Conservation (phyloP, 2,113 vertebrate genomes). For the Lonchura striata region DNA sequence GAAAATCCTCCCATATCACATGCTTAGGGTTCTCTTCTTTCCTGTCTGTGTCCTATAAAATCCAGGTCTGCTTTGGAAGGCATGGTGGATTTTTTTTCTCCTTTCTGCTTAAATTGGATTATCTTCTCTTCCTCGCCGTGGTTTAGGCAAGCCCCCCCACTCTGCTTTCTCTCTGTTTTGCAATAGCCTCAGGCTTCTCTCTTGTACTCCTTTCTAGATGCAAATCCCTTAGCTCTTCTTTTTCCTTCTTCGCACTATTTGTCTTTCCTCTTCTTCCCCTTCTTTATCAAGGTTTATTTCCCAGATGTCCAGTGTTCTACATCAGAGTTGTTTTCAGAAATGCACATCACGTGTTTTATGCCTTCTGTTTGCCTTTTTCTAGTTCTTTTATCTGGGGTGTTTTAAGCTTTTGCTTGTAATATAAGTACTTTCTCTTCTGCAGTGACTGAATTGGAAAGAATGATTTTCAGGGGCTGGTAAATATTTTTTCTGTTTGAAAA, state of each 20-base stretch:
- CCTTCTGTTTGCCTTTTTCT: background rate
- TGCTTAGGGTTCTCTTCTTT: background rate
- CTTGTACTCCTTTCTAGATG: background rate
- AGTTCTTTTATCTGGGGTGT: background rate
- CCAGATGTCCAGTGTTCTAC: background rate
- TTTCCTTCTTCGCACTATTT: background rate
- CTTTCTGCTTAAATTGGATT: background rate
- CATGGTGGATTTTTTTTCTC: background rate
- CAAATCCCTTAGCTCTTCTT: background rate
- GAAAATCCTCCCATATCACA: background rate
- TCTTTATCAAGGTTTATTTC: slow-evolving; percentile 21
- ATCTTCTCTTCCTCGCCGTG: background rate
- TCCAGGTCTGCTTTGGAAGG: background rate
- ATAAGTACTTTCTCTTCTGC: background rate
- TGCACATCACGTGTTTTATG: background rate
- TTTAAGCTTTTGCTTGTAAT: background rate
- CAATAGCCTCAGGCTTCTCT: background rate
- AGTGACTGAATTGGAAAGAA: background rate
- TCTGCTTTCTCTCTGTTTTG: background rate
- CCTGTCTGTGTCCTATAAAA: background rate
- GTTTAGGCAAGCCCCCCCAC: background rate
- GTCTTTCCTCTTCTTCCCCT: background rate
- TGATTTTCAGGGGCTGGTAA: background rate
- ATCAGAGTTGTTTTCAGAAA: background rate
- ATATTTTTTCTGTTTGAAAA: background rate